Conservation (phyloP, 2,113 vertebrate genomes). For the Gnathochromis pfefferi region DNA sequence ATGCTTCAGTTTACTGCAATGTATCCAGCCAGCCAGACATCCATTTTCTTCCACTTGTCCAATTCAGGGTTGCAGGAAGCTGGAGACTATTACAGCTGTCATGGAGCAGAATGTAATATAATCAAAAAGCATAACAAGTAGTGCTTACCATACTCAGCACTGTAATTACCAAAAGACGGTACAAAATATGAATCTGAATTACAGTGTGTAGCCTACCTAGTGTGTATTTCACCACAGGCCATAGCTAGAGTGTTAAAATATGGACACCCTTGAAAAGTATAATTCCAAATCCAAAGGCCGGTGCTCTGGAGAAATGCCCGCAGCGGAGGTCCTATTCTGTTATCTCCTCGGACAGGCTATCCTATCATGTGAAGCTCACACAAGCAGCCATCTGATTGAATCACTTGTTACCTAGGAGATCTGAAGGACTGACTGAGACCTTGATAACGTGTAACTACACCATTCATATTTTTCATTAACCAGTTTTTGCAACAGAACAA, state of each 20-base stretch:
- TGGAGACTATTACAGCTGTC: not conserved
- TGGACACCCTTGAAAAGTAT: not conserved
- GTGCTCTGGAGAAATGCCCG: not conserved
- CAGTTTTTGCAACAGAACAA: not conserved
- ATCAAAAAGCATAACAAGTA: not conserved
- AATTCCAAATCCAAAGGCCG: not conserved
- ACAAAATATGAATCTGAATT: not conserved
- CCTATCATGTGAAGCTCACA: not conserved
- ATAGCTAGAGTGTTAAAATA: not conserved
- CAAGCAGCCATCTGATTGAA: not conserved
- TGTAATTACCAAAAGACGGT: not conserved
- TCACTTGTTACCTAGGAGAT: constrained; percentile 35
- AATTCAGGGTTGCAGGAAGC: not conserved
- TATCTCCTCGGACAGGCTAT: not conserved
- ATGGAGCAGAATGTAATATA: not conserved
- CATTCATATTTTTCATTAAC: not conserved
- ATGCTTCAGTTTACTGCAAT: not conserved
- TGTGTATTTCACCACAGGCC: not conserved
- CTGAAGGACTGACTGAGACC: not conserved
- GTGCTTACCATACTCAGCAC: not conserved
- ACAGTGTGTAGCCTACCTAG: not conserved
- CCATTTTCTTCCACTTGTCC: not conserved
- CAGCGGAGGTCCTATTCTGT: not conserved
- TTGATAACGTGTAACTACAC: not conserved
- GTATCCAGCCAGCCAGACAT: not conserved